Percentiles rank a stretch among this genome's conserved stretches.
Conservation (phyloP, 1,140 invertebrate genomes). For the Caenorhabditis brenneri region DNA sequence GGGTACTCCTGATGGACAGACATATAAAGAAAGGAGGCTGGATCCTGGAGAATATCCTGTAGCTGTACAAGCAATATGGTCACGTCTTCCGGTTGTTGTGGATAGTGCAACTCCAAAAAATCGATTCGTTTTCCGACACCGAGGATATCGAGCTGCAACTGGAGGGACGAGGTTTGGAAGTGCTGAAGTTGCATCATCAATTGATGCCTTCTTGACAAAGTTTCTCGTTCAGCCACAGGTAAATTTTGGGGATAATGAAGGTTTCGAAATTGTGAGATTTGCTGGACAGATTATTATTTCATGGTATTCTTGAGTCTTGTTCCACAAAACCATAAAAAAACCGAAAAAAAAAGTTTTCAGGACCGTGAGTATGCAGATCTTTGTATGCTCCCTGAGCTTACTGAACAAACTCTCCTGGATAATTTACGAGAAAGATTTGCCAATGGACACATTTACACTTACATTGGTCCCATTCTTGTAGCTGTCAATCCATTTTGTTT, state of each 20-base stretch:
- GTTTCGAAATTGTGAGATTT: slow-evolving; percentile 13
- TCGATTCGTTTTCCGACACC: slow-evolving; percentile 61
- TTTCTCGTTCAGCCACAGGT: slow-evolving; percentile 69
- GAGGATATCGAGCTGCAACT: slow-evolving; percentile 56
- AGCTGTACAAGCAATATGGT: slow-evolving; percentile 89
- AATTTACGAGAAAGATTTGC: slow-evolving; percentile 82
- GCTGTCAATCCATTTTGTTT: slow-evolving; percentile 84
- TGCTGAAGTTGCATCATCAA: slow-evolving; percentile 57
- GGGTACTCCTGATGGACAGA: slow-evolving; percentile 73
- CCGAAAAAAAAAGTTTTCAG: slow-evolving; percentile 74
- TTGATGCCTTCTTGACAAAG: slow-evolving; percentile 69
- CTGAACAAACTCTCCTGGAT: slow-evolving; percentile 88
- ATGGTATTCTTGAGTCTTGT: too few relatives aligned
- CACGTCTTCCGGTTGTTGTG: slow-evolving; percentile 74
- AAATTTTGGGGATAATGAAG: slow-evolving; percentile 24
- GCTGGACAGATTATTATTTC: too few relatives aligned
- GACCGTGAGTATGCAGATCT: slow-evolving; percentile 88
- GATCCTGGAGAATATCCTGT: slow-evolving; percentile 86
- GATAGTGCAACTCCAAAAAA: slow-evolving; percentile 59
- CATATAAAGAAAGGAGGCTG: slow-evolving; percentile 79
- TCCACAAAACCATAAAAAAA: background rate
- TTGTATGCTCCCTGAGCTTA: slow-evolving; percentile 85
- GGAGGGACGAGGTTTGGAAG: slow-evolving; percentile 60
- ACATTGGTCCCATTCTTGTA: slow-evolving; percentile 89
- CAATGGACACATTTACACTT: slow-evolving; percentile 92